Conservation (phyloP, 2,113 vertebrate species). For the Ardeotis arabs region DNA sequence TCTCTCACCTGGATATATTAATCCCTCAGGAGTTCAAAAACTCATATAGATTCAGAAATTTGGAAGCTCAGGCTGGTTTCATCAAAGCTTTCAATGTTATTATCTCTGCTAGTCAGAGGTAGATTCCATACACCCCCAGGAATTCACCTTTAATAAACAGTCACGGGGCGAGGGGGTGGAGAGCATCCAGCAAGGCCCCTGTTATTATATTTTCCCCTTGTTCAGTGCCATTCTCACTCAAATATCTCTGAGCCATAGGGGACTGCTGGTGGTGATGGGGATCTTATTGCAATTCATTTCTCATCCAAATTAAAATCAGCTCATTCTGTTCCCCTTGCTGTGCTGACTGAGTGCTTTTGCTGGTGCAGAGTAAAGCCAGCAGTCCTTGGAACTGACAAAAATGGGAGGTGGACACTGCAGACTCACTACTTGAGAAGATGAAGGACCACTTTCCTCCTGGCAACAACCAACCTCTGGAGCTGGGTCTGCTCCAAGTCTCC, state of each 20-base stretch:
- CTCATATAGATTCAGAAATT: constrained; percentile 5
- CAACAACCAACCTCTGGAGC: neutral
- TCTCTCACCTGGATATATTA: neutral
- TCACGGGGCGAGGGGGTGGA: neutral
- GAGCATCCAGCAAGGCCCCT: neutral
- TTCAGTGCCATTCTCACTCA: neutral
- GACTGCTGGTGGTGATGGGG: neutral
- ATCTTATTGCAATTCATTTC: constrained; percentile 34
- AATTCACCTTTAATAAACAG: constrained; percentile 45
- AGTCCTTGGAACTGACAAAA: neutral
- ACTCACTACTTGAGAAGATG: neutral
- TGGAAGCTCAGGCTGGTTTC: neutral
- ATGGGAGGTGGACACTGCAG: neutral
- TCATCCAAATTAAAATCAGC: constrained; percentile 62
- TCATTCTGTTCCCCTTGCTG: constrained; percentile 31
- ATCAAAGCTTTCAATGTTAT: neutral
- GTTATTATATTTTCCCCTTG: neutral
- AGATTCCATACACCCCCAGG: constrained; percentile 7
- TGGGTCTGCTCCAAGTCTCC: neutral
- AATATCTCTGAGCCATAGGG: neutral
- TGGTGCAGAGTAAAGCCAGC: neutral
- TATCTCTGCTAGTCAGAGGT: neutral
- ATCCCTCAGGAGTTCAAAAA: constrained; percentile 17
- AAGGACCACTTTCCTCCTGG: neutral
- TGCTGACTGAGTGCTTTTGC: constrained; percentile 22